phyloP scores from a whole-genome alignment of 2,888 invertebrate species.

The Piscicola geometra region DNA sequence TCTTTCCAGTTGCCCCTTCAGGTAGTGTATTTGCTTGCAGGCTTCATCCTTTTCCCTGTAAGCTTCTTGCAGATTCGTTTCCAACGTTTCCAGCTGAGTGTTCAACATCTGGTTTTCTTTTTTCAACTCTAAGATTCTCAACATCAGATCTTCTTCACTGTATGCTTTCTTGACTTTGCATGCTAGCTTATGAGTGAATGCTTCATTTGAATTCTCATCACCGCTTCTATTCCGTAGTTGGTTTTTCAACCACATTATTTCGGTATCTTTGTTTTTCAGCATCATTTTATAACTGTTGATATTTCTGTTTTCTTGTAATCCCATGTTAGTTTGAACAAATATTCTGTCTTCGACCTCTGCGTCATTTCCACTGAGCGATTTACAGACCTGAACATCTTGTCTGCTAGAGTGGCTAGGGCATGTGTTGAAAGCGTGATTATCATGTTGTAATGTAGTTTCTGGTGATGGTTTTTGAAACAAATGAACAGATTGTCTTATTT shows the following conservation, averaged over 20 bases:
- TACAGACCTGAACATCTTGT: background rate
- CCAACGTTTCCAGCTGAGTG: background rate
- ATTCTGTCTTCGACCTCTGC: background rate
- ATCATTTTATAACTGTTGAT: background rate
- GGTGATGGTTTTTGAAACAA: background rate
- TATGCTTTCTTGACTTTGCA: background rate
- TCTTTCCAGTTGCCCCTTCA: background rate
- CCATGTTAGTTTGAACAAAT: too few species aligned
- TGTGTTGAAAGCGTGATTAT: background rate
- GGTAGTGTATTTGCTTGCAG: background rate
- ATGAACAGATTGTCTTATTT: slow-evolving; percentile 2
- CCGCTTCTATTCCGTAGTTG: background rate
- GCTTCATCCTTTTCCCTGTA: background rate
- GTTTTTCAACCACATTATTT: background rate
- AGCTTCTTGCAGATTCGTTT: background rate
- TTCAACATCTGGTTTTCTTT: background rate
- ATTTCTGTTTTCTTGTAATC: background rate
- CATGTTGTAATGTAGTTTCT: background rate
- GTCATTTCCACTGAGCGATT: slow-evolving; percentile 9
- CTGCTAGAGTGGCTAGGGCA: background rate
- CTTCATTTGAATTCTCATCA: background rate
- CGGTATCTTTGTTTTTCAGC: background rate
- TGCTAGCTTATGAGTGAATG: background rate
- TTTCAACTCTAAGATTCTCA: slow-evolving; percentile 3
- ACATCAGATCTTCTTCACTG: background rate